Percentiles rank a stretch among this genome's conserved stretches.
phyloP scores from a whole-genome alignment of 2,113 vertebrate genomes.

The Chlamydotis undulata region DNA sequence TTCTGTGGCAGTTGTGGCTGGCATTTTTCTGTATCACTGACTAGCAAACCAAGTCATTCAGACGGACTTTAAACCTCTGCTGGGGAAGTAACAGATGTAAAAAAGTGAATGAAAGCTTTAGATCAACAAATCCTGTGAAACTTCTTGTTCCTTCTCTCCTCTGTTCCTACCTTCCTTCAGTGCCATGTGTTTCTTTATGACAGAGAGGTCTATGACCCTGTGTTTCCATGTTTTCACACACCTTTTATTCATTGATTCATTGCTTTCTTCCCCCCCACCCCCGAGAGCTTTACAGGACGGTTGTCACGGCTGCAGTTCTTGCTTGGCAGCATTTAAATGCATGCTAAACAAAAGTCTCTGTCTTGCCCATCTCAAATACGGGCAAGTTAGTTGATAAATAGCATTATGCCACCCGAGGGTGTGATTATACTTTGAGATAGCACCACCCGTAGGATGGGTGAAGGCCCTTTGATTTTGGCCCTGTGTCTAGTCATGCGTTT shows the following conservation, averaged over 20 bases:
- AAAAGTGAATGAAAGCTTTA: neutral
- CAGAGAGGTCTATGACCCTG: rapidly evolving
- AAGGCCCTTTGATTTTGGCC: constrained; percentile 67
- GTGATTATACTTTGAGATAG: constrained; percentile 71
- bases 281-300: neutral
- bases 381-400: constrained; percentile 63
- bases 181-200: neutral
- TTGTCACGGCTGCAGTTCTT: constrained; percentile 36
- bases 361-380: constrained; percentile 58
- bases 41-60: neutral
- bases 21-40: neutral
- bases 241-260: neutral
- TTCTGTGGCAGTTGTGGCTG: neutral
- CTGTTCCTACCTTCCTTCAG: neutral
- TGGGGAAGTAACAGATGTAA: neutral
- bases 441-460: constrained; percentile 33
- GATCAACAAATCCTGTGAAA: rapidly evolving
- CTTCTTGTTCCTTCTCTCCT: neutral
- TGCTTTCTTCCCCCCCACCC: neutral
- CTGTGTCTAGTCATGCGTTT: constrained; percentile 56
- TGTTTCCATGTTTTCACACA: neutral
- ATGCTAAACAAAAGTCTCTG: constrained; percentile 54
- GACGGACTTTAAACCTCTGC: neutral
- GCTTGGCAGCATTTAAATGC: constrained; percentile 45
- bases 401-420: constrained; percentile 46